These are phyloP conservation scores for Axinella damicornis DNA, from an alignment of 37 sponge, comb jelly and placozoan genomes.

Conservation along the genomic window DNA sequence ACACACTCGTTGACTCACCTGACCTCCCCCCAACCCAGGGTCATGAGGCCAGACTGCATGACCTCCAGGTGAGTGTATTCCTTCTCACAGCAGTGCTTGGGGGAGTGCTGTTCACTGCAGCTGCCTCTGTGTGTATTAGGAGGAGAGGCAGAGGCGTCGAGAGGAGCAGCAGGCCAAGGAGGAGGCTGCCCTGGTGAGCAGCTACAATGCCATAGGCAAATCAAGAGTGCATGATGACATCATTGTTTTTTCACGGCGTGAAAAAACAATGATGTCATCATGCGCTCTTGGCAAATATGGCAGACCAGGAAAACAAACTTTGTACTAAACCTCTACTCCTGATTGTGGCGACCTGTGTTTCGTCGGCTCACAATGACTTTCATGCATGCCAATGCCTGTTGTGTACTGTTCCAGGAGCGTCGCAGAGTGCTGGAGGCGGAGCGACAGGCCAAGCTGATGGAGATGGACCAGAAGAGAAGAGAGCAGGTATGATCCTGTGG, in stretches of 20 bases:
- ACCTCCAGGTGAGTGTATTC: slow-evolving; percentile 35
- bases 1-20: background rate
- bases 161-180: slow-evolving; percentile 93
- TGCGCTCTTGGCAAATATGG: too few relatives aligned
- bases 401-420: slow-evolving; percentile 54
- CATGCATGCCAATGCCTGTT: background rate
- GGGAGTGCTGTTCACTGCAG: too few relatives aligned
- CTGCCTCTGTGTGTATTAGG: slow-evolving; percentile 49
- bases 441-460: slow-evolving; percentile 63
- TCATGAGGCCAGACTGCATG: slow-evolving; percentile 76
- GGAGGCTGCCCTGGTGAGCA: slow-evolving; percentile 82
- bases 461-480: slow-evolving; percentile 54
- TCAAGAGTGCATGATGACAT: too few relatives aligned
- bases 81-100: too few relatives aligned
- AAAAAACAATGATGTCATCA: too few relatives aligned
- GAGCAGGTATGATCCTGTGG: slow-evolving; percentile 41
- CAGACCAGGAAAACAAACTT: too few relatives aligned
- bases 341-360: too few relatives aligned
- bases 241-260: too few relatives aligned
- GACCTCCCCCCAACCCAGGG: slow-evolving; percentile 48
- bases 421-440: slow-evolving; percentile 78
- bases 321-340: too few relatives aligned
- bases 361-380: background rate
- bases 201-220: too few relatives aligned
- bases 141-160: slow-evolving; percentile 77